Evolutionary conservation across 2,888 invertebrate species (phyloP), one percentile per base, ranked within the genome.

Genomic region (Scaptomyza cyrtandrae): DNA sequence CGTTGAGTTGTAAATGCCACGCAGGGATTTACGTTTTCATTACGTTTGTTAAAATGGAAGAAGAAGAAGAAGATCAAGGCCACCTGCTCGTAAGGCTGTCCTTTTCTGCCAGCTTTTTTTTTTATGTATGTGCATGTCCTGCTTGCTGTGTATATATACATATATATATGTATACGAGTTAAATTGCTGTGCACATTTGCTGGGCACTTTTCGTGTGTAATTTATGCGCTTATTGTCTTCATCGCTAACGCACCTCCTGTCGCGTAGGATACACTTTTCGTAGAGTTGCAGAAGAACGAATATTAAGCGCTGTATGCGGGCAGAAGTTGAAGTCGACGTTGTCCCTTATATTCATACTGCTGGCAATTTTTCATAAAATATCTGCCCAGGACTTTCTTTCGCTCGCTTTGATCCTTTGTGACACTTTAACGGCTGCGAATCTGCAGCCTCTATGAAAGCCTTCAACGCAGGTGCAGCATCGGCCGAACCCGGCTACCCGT

Each of bases 21-120:
- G 78, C 78, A 69, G 84, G 84, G 86, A 86, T 85, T 85, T 82
- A 84, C 82, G 85, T 84, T 85, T 85, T 86, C 85, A 85, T 85
- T 85, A 85, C 84, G 68, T 86, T 80, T 84, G 72, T 73, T 57
- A 56, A 71, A 78, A 73, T 57, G 66, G 73, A 66, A 57, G 65
- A 78, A 65, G 37, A 78, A 65, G 37, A n/a, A 39, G 39, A 9
- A 14, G 39, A 37, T n/a, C 60, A 50, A 50, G 35, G 60, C 53
- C 59, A 55, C 45, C 61, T 44, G 63, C 43, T 24, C 35, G n/a
- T 39, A 39, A 9, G 27, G 24, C 50, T 24, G 50, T 10, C 35
- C 50, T 9, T 9, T 16, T 33, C 33, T 19, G 49, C 9, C 49
- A 33, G 7, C 11, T 9, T 13, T 19, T 19, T 9, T 13, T 19